Conservation (phyloP, 2,797 vertebrate genomes). For the Pelobates cultripes region DNA sequence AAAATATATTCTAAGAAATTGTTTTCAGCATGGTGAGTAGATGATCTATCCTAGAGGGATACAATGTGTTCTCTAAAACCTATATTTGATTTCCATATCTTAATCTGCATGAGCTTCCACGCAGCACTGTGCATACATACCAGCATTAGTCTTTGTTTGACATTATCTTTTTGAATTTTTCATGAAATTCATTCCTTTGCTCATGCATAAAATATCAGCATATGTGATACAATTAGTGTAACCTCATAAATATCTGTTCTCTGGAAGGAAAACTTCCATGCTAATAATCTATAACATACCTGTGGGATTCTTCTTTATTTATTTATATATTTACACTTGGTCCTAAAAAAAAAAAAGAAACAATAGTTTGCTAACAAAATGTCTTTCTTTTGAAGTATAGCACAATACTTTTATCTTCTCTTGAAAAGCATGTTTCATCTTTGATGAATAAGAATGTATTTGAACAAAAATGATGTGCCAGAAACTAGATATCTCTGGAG, state of each 20-base stretch:
- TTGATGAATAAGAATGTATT: constrained; percentile 51
- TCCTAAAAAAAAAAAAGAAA: not conserved
- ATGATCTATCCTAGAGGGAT: constrained; percentile 54
- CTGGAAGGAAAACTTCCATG: constrained; percentile 42
- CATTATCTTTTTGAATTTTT: constrained; percentile 57
- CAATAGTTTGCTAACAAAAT: constrained; percentile 54
- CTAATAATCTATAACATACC: constrained; percentile 53
- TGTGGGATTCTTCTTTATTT: constrained; percentile 37
- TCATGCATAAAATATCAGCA: constrained; percentile 56
- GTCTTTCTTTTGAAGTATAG: constrained; percentile 50
- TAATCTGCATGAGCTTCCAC: constrained; percentile 54
- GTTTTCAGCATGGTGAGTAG: constrained; percentile 44
- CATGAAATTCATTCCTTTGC: constrained; percentile 56
- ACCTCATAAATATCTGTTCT: constrained; percentile 57
- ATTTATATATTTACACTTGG: not conserved
- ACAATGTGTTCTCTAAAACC: constrained; percentile 55
- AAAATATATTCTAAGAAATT: constrained; percentile 41
- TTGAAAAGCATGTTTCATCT: constrained; percentile 53
- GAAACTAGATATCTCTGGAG: constrained; percentile 39
- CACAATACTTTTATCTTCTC: constrained; percentile 47
- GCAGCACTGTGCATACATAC: constrained; percentile 51
- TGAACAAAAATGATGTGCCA: constrained; percentile 40
- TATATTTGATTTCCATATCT: constrained; percentile 57
- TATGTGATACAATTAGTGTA: constrained; percentile 57
- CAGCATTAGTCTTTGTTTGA: constrained; percentile 56